These are phyloP conservation scores for Melieria omissa DNA, from an alignment of 2,888 invertebrate genomes.

Conservation along the genomic window DNA sequence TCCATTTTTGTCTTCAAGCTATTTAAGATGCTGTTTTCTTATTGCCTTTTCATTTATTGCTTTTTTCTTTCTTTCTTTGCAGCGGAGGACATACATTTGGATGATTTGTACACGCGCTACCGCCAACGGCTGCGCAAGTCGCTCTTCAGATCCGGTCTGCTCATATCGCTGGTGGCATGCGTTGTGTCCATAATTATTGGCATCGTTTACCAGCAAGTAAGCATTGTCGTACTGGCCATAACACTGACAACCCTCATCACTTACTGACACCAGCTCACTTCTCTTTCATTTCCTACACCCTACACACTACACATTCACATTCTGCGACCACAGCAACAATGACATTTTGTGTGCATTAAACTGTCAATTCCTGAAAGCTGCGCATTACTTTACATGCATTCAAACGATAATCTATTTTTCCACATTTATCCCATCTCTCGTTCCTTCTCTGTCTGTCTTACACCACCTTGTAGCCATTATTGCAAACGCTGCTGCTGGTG, in stretches of 20 bases:
- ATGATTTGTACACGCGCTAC: conserved; percentile 67
- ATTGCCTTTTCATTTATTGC: not conserved
- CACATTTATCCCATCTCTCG: not conserved
- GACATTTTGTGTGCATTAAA: no score
- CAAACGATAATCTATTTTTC: no score
- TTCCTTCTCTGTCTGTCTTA: not conserved
- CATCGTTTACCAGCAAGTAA: conserved; percentile 60
- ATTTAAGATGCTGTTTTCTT: no score
- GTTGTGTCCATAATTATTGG: conserved; percentile 63
- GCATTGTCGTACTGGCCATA: conserved; percentile 26
- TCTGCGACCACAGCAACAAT: not conserved
- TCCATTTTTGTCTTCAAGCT: not conserved
- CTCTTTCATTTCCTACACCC: not conserved
- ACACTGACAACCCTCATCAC: not conserved
- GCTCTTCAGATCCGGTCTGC: conserved; percentile 64
- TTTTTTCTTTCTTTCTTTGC: conserved; percentile 44
- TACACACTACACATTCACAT: not conserved
- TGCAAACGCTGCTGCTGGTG: conserved; percentile 58
- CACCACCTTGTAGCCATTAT: conserved; percentile 50
- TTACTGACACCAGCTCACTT: not conserved
- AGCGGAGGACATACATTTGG: conserved; percentile 66
- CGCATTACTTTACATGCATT: no score
- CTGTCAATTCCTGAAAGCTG: no score
- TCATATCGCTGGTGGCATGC: conserved; percentile 65
- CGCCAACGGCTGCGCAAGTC: conserved; percentile 67